Conservation (phyloP, 2,888 invertebrate species). For the Argyresthia albistria region DNA sequence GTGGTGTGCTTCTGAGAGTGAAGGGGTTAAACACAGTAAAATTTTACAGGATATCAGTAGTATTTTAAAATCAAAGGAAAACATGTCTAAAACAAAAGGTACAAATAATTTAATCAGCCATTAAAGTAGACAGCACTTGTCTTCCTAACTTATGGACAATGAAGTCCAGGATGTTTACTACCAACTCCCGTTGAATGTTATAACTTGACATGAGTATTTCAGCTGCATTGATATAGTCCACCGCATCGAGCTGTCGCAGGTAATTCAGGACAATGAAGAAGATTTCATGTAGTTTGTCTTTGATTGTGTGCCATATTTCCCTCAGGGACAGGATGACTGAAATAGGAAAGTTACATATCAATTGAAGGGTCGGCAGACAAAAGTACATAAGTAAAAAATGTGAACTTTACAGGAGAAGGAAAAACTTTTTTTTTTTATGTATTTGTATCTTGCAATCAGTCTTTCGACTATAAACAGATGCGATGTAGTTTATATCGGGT, state of each 20-base stretch:
- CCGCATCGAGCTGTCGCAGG: conserved; percentile 32
- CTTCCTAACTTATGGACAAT: conserved; percentile 37
- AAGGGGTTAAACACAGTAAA: too few species aligned
- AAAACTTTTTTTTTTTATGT: too few species aligned
- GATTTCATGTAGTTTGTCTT: conserved; percentile 37
- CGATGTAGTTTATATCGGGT: too few species aligned
- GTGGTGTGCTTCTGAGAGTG: too few species aligned
- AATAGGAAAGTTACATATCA: conserved; percentile 14
- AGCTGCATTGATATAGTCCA: conserved; percentile 34
- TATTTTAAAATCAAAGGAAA: too few species aligned
- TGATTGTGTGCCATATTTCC: conserved; percentile 40
- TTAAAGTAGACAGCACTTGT: conserved; percentile 37
- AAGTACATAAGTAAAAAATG: too few species aligned
- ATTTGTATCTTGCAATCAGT: too few species aligned
- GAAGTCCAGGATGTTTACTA: conserved; percentile 42
- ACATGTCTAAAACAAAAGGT: too few species aligned
- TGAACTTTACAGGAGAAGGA: too few species aligned
- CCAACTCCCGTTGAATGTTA: conserved; percentile 33
- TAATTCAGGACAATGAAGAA: conserved; percentile 45
- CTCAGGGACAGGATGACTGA: conserved; percentile 42
- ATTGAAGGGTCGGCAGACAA: too few species aligned
- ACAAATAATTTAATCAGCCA: conserved; percentile 23
- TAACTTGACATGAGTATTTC: conserved; percentile 38
- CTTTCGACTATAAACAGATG: too few species aligned
- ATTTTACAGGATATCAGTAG: too few species aligned